These are phyloP conservation scores for Drosophila repletoides DNA, from an alignment of 1,140 invertebrate species.

Conservation along the genomic window DNA sequence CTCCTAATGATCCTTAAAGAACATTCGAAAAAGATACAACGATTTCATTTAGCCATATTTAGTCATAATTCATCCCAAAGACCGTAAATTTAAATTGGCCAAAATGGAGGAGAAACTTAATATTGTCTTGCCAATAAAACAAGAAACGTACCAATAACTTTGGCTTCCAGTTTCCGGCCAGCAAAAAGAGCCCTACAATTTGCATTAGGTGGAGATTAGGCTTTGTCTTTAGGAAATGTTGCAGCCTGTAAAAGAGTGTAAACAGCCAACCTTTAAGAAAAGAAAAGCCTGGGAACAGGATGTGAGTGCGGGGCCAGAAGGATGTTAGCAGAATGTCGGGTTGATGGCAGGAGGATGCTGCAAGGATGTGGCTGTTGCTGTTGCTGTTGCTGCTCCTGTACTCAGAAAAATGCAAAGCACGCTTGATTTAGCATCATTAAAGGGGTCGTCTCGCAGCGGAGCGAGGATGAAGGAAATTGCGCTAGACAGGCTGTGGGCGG, in stretches of 20 bases:
- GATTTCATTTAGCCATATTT: no score
- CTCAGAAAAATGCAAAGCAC: slow-evolving; percentile 72
- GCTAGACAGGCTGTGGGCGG: slow-evolving; percentile 36
- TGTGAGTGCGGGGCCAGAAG: not conserved
- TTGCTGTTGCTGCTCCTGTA: slow-evolving; percentile 11
- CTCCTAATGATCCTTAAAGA: no score
- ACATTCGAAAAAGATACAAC: no score
- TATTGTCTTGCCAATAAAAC: no score
- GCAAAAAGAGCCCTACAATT: no score
- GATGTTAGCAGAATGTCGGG: slow-evolving; percentile 31
- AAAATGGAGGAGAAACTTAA: no score
- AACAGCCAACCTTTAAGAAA: slow-evolving; percentile 17
- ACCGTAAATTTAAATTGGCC: no score
- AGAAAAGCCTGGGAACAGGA: slow-evolving; percentile 13
- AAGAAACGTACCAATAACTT: no score
- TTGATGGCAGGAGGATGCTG: slow-evolving; percentile 7
- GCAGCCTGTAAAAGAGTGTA: slow-evolving; percentile 36
- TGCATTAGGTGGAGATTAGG: no score
- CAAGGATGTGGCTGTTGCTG: slow-evolving; percentile 39
- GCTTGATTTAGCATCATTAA: slow-evolving; percentile 79
- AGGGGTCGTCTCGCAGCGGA: slow-evolving; percentile 31
- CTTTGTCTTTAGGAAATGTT: no score
- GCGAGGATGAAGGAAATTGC: slow-evolving; percentile 2
- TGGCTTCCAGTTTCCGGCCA: no score
- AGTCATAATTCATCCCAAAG: no score